phyloP scores from a whole-genome alignment of 2,888 invertebrate species.

The Monopis laevigella region DNA sequence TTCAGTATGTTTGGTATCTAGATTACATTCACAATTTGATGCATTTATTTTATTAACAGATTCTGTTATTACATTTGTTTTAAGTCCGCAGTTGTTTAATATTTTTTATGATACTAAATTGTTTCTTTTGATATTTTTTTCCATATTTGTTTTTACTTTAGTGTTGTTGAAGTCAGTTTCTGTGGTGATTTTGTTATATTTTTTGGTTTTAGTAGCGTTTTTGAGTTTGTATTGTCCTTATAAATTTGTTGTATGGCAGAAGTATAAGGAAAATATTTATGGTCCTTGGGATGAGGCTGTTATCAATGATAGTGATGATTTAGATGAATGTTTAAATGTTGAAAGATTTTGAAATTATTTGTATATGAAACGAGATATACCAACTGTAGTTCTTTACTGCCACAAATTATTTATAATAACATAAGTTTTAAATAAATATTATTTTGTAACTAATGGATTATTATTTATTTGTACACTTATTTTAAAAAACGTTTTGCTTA shows the following conservation, averaged over 20 bases:
- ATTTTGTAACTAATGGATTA: too few species aligned
- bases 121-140: constrained; percentile 57
- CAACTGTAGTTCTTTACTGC: too few species aligned
- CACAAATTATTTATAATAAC: too few species aligned
- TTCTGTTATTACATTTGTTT: constrained; percentile 87
- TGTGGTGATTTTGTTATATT: constrained; percentile 66
- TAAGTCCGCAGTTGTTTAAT: constrained; percentile 83
- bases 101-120: constrained; percentile 67
- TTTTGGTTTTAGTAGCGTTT: constrained; percentile 68
- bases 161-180: constrained; percentile 66
- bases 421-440: too few species aligned
- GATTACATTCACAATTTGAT: constrained; percentile 84
- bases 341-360: too few species aligned
- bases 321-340: constrained; percentile 33
- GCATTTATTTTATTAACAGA: constrained; percentile 91
- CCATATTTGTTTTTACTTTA: constrained; percentile 59
- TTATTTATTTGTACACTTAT: too few species aligned
- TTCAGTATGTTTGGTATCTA: constrained; percentile 93
- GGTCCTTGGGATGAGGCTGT: constrained; percentile 99
- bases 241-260: constrained; percentile 80
- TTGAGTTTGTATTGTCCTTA: constrained; percentile 78
- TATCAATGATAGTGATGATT: constrained; percentile 70
- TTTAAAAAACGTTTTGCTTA: too few species aligned
- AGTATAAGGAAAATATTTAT: constrained; percentile 89
- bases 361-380: too few species aligned